A percentile compares a stretch with the other conserved stretches of the same genome.
These are phyloP conservation scores for Carapus acus DNA, from an alignment of 2,797 vertebrate genomes.

Conservation along the genomic window DNA sequence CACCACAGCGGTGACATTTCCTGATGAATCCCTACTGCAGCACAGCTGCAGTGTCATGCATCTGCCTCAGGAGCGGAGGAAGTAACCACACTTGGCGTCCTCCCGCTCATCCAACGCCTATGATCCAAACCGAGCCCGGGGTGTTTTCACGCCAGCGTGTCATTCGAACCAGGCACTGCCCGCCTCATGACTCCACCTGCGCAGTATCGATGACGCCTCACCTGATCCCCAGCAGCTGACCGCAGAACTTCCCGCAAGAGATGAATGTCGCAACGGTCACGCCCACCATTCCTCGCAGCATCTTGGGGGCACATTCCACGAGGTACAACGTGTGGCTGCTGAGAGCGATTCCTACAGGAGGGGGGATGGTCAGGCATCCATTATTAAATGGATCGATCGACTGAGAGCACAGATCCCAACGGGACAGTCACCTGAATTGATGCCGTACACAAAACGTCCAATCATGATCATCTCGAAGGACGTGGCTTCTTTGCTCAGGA, in stretches of 20 bases:
- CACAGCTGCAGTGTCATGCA: too few relatives aligned
- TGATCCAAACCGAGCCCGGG: not conserved
- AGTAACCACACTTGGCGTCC: too few relatives aligned
- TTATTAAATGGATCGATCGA: conserved; percentile 15
- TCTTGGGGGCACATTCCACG: conserved; percentile 66
- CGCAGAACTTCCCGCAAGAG: conserved; percentile 67
- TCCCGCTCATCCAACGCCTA: too few relatives aligned
- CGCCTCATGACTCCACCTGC: conserved; percentile 11
- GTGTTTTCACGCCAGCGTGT: conserved; percentile 6
- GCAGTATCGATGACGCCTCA: conserved; percentile 40
- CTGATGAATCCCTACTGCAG: too few relatives aligned
- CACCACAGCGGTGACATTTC: too few relatives aligned
- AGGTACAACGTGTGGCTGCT: conserved; percentile 62
- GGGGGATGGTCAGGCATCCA: conserved; percentile 13
- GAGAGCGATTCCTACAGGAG: conserved; percentile 57
- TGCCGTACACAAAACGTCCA: conserved; percentile 66
- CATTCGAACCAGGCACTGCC: conserved; percentile 24
- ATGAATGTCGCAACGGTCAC: conserved; percentile 55
- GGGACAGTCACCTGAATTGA: conserved; percentile 58
- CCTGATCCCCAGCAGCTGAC: conserved; percentile 75
- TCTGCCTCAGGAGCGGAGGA: too few relatives aligned
- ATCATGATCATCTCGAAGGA: conserved; percentile 78
- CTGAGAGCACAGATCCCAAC: too few relatives aligned
- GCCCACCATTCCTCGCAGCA: conserved; percentile 61
- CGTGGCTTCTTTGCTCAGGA: conserved; percentile 56